Conservation (phyloP, 1,140 invertebrate genomes). For the Lordiphosa collinella region DNA sequence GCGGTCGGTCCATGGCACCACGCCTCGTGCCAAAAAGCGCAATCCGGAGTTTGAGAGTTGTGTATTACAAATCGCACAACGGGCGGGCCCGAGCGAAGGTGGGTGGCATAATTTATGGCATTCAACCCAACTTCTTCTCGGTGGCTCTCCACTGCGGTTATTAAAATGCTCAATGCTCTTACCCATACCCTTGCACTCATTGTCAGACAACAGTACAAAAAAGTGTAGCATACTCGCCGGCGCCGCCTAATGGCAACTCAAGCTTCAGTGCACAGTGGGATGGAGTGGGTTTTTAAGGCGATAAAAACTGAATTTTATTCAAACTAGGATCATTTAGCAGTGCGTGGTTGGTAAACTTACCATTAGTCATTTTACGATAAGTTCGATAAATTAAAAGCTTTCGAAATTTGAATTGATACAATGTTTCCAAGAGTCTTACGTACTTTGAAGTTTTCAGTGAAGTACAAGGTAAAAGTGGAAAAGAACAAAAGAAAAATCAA, state of each 20-base stretch:
- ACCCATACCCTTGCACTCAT: slow-evolving; percentile 40
- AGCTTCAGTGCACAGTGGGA: slow-evolving; percentile 32
- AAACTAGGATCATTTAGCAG: too few relatives aligned
- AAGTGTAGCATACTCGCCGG: slow-evolving; percentile 67
- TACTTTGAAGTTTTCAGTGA: too few relatives aligned
- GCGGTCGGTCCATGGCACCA: slow-evolving; percentile 12
- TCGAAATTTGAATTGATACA: too few relatives aligned
- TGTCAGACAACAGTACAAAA: slow-evolving; percentile 55
- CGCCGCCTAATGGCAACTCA: slow-evolving; percentile 71
- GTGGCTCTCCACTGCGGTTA: slow-evolving; percentile 54
- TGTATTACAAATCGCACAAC: slow-evolving; percentile 75
- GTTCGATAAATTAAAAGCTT: too few relatives aligned
- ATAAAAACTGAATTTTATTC: too few relatives aligned
- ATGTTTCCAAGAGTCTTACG: too few relatives aligned
- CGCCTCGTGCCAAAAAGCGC: slow-evolving; percentile 46
- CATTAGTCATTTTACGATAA: too few relatives aligned
- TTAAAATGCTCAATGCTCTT: slow-evolving; percentile 77
- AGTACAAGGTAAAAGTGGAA: too few relatives aligned
- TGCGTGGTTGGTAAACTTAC: too few relatives aligned
- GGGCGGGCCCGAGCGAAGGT: slow-evolving; percentile 46
- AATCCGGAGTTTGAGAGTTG: slow-evolving; percentile 34
- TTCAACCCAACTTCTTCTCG: slow-evolving; percentile 13
- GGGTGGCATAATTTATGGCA: slow-evolving; percentile 75
- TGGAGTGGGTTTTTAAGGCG: neutral
- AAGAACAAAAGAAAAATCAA: too few relatives aligned